Base-by-base conservation (phyloP, 1,140 invertebrate species). In the Nixonia krombeini region DNA sequence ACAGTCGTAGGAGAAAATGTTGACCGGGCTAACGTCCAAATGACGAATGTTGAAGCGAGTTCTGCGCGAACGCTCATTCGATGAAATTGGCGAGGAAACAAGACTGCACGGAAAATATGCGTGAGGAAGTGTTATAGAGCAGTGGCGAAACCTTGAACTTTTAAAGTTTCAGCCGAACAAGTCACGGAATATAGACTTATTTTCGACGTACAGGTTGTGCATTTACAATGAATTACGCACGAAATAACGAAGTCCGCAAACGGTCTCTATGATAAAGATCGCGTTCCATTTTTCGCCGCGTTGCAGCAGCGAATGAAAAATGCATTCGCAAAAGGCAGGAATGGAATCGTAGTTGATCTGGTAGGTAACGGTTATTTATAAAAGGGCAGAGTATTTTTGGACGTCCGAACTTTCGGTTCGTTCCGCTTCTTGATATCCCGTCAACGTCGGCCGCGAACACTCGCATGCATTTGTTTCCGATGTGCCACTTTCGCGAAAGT, bases 131-230 rank as follows among this genome's bases (percentile, higher is more conserved):
- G 49, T 23, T 18, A 37, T 25, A 29, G 10, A 35, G 25, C 41
- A 44, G 12, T 1, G 16, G n/a, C n/a, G n/a, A n/a, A 52, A 50
- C 66, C 66, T 70, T 70, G 59, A 70, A 70, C 66, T 64, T 64
- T n/a, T 70, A 45, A 70, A 64, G 55, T 56, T 70, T 41, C 42
- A 12, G 15, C 59, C 31, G 41, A 57, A 46, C 16, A 26, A 70
- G 66, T 70, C 66, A 70, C 59, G 66, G 51, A 64, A 70, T 51
- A 29, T 55, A 41, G 47, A 15, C 16, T 12, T 35, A 53, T 52
- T 65, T 65, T 57, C 51, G 41, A 52, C 35, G 28, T 12, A 13
- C 40, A 26, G 9, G 38, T n/a, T 31, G 26, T 47, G 45, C 25
- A 45, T 35, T 57, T 45, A 31, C 47, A 41, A 52, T 65, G 40